Base-by-base conservation (phyloP, 2,113 vertebrate species). In the Neomonachus schauinslandi region DNA sequence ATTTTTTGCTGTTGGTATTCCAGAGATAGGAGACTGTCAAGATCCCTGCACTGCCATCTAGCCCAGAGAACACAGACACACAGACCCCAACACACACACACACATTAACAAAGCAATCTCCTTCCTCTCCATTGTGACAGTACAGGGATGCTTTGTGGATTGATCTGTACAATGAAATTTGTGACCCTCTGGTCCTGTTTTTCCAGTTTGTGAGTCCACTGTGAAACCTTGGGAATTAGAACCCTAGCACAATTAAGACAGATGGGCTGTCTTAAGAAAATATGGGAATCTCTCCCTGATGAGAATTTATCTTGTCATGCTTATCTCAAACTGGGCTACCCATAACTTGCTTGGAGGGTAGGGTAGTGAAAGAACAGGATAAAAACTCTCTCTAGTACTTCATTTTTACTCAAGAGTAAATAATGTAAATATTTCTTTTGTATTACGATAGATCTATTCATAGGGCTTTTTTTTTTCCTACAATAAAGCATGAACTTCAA, bases 401-500 rank as follows among this genome's bases (percentile, higher is more conserved):
- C 13, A 61, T 15, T 91, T 76, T 89, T 89, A 39, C n/a, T 83
- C 33, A 39, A 9, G 28, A 33, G n/a, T 31, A 76, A 88, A 74
- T 84, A 84, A 63, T 59, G 13, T 55, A 92, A 94, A 77, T 71
- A 57, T 33, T 87, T 72, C 61, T 61, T 77, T 95, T 49, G 53
- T 61, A 61, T 69, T 94, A 51, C 63, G 49, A 94, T 46, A 33
- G 1, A 63, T 61, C 59, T 33, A 16, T 65, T 72, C 11, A 42
- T 51, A 36, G 33, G 7, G 7, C 4, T 57, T 65, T 33, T 67
- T 33, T 67, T 74, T 91, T 72, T 67, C 2, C 26, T 28, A 18
- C 22, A 89, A 74, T 59, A 83, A 92, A 51, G 15, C 15, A 87
- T 5, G 93, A 26, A 81, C 31, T 88, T 97, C 10, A 86, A 94